Percentiles rank a stretch among this genome's conserved stretches.
Conservation (phyloP, 2,888 invertebrate genomes). For the Baccha elongata region DNA sequence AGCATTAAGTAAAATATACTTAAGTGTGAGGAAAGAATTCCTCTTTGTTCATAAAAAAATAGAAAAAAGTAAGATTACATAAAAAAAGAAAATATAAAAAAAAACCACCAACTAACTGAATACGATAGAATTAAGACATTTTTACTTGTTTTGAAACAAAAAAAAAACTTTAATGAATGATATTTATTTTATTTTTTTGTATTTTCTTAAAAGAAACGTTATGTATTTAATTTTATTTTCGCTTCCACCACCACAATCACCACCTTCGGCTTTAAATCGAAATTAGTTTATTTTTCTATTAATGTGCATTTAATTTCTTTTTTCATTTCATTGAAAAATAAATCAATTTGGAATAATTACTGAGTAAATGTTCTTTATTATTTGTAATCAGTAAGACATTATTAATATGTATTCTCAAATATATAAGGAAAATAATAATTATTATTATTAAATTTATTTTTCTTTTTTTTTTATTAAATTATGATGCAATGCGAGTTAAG, state of each 20-base stretch:
- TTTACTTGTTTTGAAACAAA: slow-evolving; percentile 38
- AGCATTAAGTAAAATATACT: slow-evolving; percentile 5
- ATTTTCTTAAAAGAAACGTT: slow-evolving; percentile 34
- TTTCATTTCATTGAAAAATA: neutral
- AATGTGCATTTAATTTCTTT: slow-evolving; percentile 25
- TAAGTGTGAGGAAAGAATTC: slow-evolving; percentile 39
- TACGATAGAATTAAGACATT: slow-evolving; percentile 65
- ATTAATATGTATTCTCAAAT: slow-evolving; percentile 44
- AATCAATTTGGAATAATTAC: slow-evolving; percentile 41
- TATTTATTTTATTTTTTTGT: slow-evolving; percentile 64
- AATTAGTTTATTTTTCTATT: slow-evolving; percentile 52
- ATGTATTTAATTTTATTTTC: slow-evolving; percentile 27
- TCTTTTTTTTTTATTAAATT: slow-evolving; percentile 49
- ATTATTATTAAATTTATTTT: slow-evolving; percentile 44
- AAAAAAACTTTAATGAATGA: slow-evolving; percentile 36
- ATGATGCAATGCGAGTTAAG: slow-evolving; percentile 61
- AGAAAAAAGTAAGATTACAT: slow-evolving; percentile 28
- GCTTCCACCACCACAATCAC: slow-evolving; percentile 33
- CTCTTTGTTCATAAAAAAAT: slow-evolving; percentile 50
- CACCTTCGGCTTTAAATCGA: slow-evolving; percentile 64
- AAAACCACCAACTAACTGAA: slow-evolving; percentile 72
- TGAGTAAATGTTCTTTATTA: slow-evolving; percentile 41
- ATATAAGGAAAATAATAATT: slow-evolving; percentile 26
- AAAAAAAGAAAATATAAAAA: slow-evolving; percentile 22
- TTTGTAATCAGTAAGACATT: slow-evolving; percentile 19